Conservation (phyloP, 2,888 invertebrate genomes). For the Entomobrya proxima region DNA sequence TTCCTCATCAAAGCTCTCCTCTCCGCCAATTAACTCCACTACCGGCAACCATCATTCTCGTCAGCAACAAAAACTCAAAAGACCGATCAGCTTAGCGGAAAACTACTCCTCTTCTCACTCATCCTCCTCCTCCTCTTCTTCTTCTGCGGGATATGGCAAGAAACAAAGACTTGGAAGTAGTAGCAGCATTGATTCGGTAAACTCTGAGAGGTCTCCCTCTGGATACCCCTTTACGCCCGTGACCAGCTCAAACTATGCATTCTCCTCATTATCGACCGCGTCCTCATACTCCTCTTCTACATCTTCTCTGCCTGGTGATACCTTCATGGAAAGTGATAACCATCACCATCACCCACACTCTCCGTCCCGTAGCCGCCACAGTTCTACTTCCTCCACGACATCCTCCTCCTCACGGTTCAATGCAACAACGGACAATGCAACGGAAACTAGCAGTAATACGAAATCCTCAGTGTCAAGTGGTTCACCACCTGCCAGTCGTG, state of each 20-base stretch:
- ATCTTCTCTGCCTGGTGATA: constrained; percentile 38
- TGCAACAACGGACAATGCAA: constrained; percentile 29
- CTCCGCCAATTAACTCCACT: constrained; percentile 46
- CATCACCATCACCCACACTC: constrained; percentile 1
- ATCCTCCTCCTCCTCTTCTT: background rate
- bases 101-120: background rate
- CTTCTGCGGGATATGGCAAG: constrained; percentile 26
- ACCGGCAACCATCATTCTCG: constrained; percentile 5
- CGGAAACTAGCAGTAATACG: constrained; percentile 11
- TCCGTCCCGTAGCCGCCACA: constrained; percentile 20
- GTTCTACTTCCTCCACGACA: constrained; percentile 1
- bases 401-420: constrained; percentile 12
- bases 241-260: constrained; percentile 49
- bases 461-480: background rate
- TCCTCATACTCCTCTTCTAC: constrained; percentile 13
- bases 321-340: background rate
- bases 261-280: constrained; percentile 15
- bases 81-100: constrained; percentile 35
- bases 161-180: constrained; percentile 33
- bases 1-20: constrained; percentile 33
- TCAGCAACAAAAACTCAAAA: constrained; percentile 40
- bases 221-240: constrained; percentile 35
- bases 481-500: background rate
- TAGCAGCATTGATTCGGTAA: constrained; percentile 2
- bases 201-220: constrained; percentile 28